Evolutionary conservation across 2,888 invertebrate species (phyloP), one percentile per base, ranked within the genome.

Genomic region (Lymantria dispar): DNA sequence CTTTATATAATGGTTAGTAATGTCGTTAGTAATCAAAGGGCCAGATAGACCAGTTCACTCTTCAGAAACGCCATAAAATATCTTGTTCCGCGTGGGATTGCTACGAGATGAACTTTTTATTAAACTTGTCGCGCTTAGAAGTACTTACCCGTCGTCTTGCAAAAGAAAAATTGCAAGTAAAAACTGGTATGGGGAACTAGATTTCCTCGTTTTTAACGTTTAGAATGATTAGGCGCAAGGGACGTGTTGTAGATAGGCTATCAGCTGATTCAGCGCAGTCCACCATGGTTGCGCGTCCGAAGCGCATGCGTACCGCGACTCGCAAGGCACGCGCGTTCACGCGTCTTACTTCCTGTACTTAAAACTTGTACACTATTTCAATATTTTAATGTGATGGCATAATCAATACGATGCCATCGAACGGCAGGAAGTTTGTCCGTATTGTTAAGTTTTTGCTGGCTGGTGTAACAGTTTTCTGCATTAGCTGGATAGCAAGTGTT

Each of bases 241-340:
- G 79, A 78, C 72, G 84, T 78, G 80, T 87, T 87, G 89, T 87
- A 89, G 90, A 90, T 90, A 90, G 71, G 76, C 78, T 88, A 87
- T 89, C 91, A 90, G 90, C 88, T 89, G 88, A 77, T 85, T 74
- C 79, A 68, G 76, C 83, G 83, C 90, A 90, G 91, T 90, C 79
- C 82, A 87, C 82, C 77, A 86, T 87, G 85, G 85, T 80, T 79
- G 73, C 81, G 85, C 90, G 89, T 71, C 70, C 79, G 61, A 83
- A 77, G 78, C 87, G 87, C 87, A 84, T 86, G 87, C 88, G 83
- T 61, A 48, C 49, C 58, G 62, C 68, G 65, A 60, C 59, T 54
- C 56, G 51, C 60, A 55, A 60, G 60, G 58, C 72, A 66, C 70
- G 67, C 66, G 62, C 72, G 66, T 54, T 57, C 64, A 64, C 67